phyloP scores from a whole-genome alignment of 2,113 vertebrate species.

The Bubo blakistoni region DNA sequence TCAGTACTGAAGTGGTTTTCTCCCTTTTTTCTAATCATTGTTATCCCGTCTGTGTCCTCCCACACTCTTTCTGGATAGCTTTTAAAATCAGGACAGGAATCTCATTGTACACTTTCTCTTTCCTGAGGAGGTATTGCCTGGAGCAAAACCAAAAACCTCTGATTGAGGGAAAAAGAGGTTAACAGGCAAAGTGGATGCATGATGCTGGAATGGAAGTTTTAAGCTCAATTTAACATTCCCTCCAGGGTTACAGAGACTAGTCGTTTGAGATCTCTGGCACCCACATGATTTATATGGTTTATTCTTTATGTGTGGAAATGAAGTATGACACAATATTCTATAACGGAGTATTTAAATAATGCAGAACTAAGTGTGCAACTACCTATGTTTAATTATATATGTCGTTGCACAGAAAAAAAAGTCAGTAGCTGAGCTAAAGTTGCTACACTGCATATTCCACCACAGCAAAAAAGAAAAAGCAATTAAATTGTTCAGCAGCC shows the following conservation, averaged over 20 bases:
- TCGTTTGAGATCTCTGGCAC: neutral
- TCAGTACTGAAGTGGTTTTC: neutral
- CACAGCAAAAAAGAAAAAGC: neutral
- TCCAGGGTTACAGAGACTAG: constrained; percentile 1
- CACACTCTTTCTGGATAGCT: neutral
- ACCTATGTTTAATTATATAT: neutral
- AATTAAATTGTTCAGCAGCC: neutral
- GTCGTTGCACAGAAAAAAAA: neutral
- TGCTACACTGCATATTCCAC: neutral
- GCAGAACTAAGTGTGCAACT: neutral
- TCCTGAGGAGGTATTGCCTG: neutral
- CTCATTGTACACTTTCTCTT: neutral
- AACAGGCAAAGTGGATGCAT: constrained; percentile 16
- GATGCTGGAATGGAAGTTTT: constrained; percentile 44
- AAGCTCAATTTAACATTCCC: constrained; percentile 51
- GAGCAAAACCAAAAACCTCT: neutral
- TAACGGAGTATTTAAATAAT: neutral
- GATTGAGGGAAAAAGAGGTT: constrained; percentile 24
- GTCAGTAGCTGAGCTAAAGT: neutral
- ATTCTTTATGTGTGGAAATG: constrained; percentile 14
- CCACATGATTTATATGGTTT: neutral
- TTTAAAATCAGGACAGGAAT: neutral
- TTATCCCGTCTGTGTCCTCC: neutral
- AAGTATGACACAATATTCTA: neutral
- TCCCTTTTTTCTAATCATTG: neutral